Conservation (phyloP, 2,888 invertebrate genomes). For the Scaeva pyrastri region DNA sequence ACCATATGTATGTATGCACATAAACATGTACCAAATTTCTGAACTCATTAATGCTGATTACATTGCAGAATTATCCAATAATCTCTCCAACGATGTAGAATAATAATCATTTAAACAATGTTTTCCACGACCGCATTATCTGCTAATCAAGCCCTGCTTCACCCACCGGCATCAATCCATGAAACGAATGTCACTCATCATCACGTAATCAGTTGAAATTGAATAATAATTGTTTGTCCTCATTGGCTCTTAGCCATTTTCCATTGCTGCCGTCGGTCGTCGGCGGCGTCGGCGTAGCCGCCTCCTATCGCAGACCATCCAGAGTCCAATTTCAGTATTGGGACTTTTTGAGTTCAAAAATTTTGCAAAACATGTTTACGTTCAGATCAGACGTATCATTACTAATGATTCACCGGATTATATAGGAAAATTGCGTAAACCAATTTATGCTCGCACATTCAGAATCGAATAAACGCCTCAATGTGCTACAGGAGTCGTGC, state of each 20-base stretch:
- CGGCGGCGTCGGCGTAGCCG: background rate
- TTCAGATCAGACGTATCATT: slow-evolving; percentile 45
- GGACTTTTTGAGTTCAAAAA: slow-evolving; percentile 15
- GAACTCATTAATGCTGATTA: background rate
- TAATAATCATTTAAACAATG: slow-evolving; percentile 1
- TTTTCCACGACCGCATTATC: slow-evolving; percentile 16
- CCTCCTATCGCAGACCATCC: background rate
- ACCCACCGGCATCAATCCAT: too few relatives aligned
- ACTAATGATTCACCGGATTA: slow-evolving; percentile 71
- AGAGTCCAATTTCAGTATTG: background rate
- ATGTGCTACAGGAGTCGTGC: background rate
- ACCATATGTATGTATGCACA: too few relatives aligned
- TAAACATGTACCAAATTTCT: background rate
- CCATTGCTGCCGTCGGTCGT: background rate
- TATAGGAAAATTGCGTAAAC: slow-evolving; percentile 59
- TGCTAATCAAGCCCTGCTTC: background rate
- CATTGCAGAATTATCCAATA: background rate
- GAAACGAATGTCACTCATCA: background rate
- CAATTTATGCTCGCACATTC: slow-evolving; percentile 68
- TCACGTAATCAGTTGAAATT: slow-evolving; percentile 17
- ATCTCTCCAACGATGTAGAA: background rate
- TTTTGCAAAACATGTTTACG: slow-evolving; percentile 70
- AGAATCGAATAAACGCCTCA: slow-evolving; percentile 30
- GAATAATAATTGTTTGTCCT: slow-evolving; percentile 19
- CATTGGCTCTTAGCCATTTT: background rate